phyloP scores from a whole-genome alignment of 2,113 vertebrate genomes.

The Hystrix brachyura region DNA sequence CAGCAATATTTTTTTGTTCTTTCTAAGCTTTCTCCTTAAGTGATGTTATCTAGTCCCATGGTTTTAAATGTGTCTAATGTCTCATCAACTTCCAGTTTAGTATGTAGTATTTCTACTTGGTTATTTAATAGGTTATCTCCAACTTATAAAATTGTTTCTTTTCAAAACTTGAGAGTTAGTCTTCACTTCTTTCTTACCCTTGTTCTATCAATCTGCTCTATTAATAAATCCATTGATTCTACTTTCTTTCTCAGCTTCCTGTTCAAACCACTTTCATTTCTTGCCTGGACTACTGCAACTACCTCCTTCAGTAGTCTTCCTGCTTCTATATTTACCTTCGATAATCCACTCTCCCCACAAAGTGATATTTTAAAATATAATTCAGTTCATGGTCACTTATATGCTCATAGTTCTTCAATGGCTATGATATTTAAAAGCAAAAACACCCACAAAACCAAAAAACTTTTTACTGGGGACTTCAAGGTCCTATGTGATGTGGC shows the following conservation, averaged over 20 bases:
- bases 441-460: not conserved
- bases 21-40: not conserved
- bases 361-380: slow-evolving; percentile 19
- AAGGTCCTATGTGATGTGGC: not conserved
- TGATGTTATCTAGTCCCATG: not conserved
- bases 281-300: not conserved
- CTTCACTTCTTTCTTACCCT: not conserved
- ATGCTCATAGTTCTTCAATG: slow-evolving; percentile 2
- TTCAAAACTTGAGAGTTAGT: not conserved
- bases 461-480: not conserved
- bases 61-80: not conserved
- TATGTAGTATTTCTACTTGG: not conserved
- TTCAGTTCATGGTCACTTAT: not conserved
- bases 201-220: not conserved
- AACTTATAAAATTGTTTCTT: slow-evolving; percentile 17
- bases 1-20: not conserved
- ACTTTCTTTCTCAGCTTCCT: not conserved
- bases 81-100: not conserved
- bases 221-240: not conserved
- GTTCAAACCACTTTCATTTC: not conserved
- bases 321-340: slow-evolving; percentile 32
- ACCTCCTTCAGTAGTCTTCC: not conserved
- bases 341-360: slow-evolving; percentile 13
- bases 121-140: not conserved
- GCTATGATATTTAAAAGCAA: not conserved